Evolutionary conservation across 2,888 invertebrate genomes (phyloP), one percentile per base, ranked within the genome.

Genomic region (Coenonympha arcania): DNA sequence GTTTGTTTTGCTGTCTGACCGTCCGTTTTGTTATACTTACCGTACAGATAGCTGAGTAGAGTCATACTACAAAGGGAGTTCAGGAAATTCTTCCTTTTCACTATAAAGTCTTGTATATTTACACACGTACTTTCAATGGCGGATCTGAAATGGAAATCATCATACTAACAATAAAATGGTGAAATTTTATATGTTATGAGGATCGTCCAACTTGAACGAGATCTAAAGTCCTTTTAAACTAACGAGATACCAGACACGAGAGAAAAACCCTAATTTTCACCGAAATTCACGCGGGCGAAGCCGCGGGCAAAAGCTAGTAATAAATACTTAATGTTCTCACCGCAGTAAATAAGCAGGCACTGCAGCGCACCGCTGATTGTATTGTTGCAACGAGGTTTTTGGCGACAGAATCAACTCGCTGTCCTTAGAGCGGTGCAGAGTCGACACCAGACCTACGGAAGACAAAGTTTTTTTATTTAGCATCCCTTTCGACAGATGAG

Each of bases 31-130:
- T 6, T 24, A 3, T 3, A 53, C 68, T 66, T 44, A 81, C 83
- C 83, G 26, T 79, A 65, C 0, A 83, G 42, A 71, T 77, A 80
- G 16, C 62, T 69, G 0, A 66, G 30, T 0, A 80, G 33, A 0
- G 80, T 73, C 57, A 76, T 69, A 0, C 65, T 53, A 1, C 61
- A 60, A 1, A 80, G 43, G 0, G 72, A 72, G 2, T 75, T 65
- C 6, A 64, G 46, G 46, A 75, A 83, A 1, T 54, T 63, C 0
- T 37, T 48, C 47, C 71, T 79, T 60, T 75, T 79, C 1, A 18
- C 31, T 4, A 79, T 64, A 36, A 76, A 80, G 26, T 79, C 76
- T 50, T 73, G 61, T 0, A 68, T 48, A 0, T 61, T 64, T 0
- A 63, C 53, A 31, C 76, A 65, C 16, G 54, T 56, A 0, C 54